Conservation (phyloP, 2,888 invertebrate genomes). For the Drosophila siamana region DNA sequence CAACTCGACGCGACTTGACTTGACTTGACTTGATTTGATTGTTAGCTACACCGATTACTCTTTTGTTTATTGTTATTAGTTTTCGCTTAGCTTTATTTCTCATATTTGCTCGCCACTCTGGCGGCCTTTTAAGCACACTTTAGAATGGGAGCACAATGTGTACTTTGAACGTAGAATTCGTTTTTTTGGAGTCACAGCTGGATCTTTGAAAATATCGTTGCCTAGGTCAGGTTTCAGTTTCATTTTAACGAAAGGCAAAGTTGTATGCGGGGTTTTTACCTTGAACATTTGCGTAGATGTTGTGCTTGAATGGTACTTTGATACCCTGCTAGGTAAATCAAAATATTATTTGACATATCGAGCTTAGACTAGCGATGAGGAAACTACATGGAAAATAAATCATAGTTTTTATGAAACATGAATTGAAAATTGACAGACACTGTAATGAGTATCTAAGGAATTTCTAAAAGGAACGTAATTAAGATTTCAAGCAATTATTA, state of each 20-base stretch:
- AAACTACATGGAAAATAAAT: too few relatives aligned
- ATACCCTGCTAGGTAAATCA: neutral
- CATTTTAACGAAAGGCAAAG: neutral
- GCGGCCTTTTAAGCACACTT: constrained; percentile 3
- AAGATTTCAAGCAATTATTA: too few relatives aligned
- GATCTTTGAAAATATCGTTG: constrained; percentile 10
- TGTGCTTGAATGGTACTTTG: neutral
- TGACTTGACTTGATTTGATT: neutral
- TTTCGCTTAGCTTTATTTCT: constrained; percentile 4
- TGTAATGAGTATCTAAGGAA: too few relatives aligned
- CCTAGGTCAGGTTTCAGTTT: constrained; percentile 46
- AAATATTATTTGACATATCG: neutral
- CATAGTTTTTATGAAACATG: too few relatives aligned
- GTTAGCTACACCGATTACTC: constrained; percentile 6
- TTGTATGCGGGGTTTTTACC: neutral
- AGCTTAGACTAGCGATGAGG: too few relatives aligned
- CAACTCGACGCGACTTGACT: neutral
- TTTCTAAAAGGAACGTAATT: too few relatives aligned
- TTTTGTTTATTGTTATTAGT: constrained; percentile 12
- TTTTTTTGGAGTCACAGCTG: neutral
- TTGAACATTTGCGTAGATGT: neutral
- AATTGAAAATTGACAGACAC: too few relatives aligned
- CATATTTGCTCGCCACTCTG: neutral
- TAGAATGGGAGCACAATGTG: constrained; percentile 24
- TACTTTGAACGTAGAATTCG: constrained; percentile 8